A percentile compares a stretch with the other conserved stretches of the same genome.
These are phyloP conservation scores for Piscicola geometra DNA, from an alignment of 2,888 invertebrate species.

Conservation along the genomic window DNA sequence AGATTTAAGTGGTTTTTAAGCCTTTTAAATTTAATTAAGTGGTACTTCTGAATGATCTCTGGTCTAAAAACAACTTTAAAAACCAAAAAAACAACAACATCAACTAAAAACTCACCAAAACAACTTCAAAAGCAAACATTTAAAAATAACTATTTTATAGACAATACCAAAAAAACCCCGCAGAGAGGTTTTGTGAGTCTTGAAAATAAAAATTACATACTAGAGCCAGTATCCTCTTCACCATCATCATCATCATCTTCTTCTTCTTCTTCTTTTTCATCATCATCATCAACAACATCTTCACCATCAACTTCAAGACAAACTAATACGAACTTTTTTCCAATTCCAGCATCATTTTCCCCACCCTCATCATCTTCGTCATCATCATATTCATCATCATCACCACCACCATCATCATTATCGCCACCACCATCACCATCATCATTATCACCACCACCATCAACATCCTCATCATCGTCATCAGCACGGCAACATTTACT, in stretches of 20 bases:
- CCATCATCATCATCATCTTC: constrained; percentile 7
- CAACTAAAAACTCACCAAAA: too few relatives aligned
- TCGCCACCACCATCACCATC: constrained; percentile 20
- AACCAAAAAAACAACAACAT: too few relatives aligned
- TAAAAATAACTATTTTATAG: too few relatives aligned
- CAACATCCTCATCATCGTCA: not conserved
- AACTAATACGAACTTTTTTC: too few relatives aligned
- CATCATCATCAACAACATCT: constrained; percentile 2
- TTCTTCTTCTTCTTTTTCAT: constrained; percentile 14
- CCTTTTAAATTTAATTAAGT: too few relatives aligned
- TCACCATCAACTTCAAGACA: not conserved
- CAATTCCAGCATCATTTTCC: not conserved
- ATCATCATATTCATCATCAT: constrained; percentile 14
- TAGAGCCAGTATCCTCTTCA: not conserved
- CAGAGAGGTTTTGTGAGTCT: constrained; percentile 5
- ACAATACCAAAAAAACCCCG: not conserved
- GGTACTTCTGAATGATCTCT: too few relatives aligned
- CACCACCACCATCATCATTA: constrained; percentile 32
- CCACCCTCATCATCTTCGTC: constrained; percentile 17
- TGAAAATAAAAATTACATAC: not conserved
- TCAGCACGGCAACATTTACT: too few relatives aligned
- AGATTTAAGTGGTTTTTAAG: too few relatives aligned
- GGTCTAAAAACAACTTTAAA: too few relatives aligned
- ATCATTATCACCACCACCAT: constrained; percentile 19
- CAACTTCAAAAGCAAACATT: too few relatives aligned